Conservation (phyloP, 2,797 vertebrate species). For the Tenualosa ilisha region DNA sequence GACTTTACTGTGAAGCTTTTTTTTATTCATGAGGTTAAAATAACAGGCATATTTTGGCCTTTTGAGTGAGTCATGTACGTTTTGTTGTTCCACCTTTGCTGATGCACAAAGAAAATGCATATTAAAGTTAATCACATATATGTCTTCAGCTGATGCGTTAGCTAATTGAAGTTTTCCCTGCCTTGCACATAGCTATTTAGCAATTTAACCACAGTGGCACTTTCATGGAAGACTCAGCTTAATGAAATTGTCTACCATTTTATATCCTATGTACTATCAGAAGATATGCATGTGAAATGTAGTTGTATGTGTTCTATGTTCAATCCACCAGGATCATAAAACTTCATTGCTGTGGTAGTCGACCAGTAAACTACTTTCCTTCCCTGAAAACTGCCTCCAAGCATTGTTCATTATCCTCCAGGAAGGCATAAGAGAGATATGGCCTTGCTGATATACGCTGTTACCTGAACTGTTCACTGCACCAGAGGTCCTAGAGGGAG, state of each 20-base stretch:
- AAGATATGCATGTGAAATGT: slow-evolving; percentile 13
- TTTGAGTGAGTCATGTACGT: not conserved
- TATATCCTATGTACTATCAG: not conserved
- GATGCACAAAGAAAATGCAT: not conserved
- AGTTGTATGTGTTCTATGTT: not conserved
- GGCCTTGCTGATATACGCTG: not conserved
- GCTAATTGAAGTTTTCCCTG: not conserved
- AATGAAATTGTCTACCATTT: not conserved
- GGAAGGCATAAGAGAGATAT: slow-evolving; percentile 4
- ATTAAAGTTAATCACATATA: not conserved
- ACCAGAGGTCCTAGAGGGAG: not conserved
- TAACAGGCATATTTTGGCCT: not conserved
- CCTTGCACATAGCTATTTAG: not conserved
- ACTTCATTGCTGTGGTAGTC: not conserved
- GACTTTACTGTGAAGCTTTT: not conserved
- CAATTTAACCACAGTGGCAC: not conserved
- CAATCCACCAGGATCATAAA: not conserved
- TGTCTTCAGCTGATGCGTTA: not conserved
- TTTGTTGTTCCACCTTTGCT: not conserved
- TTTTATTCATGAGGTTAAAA: not conserved
- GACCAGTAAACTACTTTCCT: not conserved
- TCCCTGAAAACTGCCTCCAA: not conserved
- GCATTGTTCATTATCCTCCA: slow-evolving; percentile 15
- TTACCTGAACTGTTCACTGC: not conserved
- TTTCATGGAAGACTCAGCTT: not conserved